Evolutionary conservation across 1,140 invertebrate species (phyloP).

Genomic region (Cydia pomonella): DNA sequence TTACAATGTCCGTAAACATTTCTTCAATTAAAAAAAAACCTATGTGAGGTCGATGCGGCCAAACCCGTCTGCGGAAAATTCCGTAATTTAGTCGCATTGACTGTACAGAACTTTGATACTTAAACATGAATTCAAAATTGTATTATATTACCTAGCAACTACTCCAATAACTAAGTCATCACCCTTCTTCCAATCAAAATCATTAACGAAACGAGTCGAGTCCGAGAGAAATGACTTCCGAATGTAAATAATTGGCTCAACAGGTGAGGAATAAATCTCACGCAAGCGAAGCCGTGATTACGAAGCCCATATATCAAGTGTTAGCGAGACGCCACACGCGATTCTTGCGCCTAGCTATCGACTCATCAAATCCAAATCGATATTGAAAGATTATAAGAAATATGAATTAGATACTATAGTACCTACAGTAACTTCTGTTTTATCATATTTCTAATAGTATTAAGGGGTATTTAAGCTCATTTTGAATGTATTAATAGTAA

Average conservation of each 20-base stretch:
- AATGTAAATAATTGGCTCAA: conserved; percentile 73
- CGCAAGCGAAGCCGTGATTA: conserved; percentile 65
- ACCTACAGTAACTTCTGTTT: background rate
- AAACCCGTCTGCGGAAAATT: too few species aligned
- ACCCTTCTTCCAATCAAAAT: conserved; percentile 38
- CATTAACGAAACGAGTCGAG: conserved; percentile 49
- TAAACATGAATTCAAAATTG: too few species aligned
- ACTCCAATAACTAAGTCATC: conserved; percentile 29
- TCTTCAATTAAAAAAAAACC: too few species aligned
- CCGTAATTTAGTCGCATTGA: too few species aligned
- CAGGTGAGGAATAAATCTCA: conserved; percentile 69
- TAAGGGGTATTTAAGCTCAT: too few species aligned
- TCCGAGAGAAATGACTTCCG: conserved; percentile 59
- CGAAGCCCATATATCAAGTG: conserved; percentile 66
- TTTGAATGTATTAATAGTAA: too few species aligned
- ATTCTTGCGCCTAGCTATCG: conserved; percentile 50
- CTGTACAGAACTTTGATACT: too few species aligned
- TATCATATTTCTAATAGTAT: background rate
- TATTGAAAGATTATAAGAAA: conserved; percentile 40
- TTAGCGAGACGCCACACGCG: conserved; percentile 54
- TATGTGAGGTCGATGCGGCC: too few species aligned
- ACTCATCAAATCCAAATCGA: conserved; percentile 43
- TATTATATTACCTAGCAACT: background rate
- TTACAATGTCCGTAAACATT: too few species aligned
- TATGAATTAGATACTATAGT: conserved; percentile 24